Evolutionary conservation across 2,888 invertebrate genomes (phyloP), one percentile per base, ranked within the genome.

Genomic region (Diabrotica balteata): DNA sequence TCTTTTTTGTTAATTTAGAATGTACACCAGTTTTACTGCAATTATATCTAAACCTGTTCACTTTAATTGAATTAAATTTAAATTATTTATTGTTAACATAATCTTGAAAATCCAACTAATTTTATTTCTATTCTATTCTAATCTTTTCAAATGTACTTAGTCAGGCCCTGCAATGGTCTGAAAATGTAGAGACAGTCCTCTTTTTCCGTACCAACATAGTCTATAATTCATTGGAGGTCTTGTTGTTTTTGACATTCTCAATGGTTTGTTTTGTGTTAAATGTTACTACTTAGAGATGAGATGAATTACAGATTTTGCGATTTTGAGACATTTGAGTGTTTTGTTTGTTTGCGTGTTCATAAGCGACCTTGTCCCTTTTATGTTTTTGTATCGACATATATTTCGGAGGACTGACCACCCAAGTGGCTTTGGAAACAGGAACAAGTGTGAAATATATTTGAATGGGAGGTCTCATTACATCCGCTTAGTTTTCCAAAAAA

Each of bases 181-280:
- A 57, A 17, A 17, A 4, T 43, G 11, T 11, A 11, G 60, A 51
- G 60, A 51, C 59, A 59, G 42, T 50, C 5, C 8, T 8, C 8
- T 59, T 44, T 52, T 52, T 45, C 52, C 52, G 51, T 9, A 53
- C 53, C 53, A 61, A 32, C 32, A 45, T 57, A 46, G 57, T 17
- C 66, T 45, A 72, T 71, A 68, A 73, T 59, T 73, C 71, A 70
- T 73, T 68, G 62, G 68, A 67, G 68, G 58, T 58, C 67, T 64
- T 59, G 70, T 73, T 72, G 72, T 68, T 71, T 72, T 71, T 71
- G 73, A 72, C 69, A 63, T 69, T 67, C 66, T 63, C 64, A 71
- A 73, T 72, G 62, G 71, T 68, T 73, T 61, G 61, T 72, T 72
- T 73, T 73, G 69, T 66, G 72, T 72, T 71, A 67, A 69, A 66